Evolutionary conservation across 1,140 invertebrate genomes (phyloP).

Genomic region (Bombyx mandarina): DNA sequence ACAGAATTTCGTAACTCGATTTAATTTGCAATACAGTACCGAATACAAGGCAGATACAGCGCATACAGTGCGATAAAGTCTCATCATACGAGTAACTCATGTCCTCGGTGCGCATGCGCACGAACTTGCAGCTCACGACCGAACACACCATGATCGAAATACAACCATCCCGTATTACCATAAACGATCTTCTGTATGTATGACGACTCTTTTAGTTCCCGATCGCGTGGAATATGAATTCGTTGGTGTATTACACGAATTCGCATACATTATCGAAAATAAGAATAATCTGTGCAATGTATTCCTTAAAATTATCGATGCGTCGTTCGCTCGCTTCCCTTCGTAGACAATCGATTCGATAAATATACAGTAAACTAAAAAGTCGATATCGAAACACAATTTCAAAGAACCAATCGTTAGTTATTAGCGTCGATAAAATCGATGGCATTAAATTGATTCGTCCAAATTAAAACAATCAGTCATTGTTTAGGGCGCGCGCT

Average conservation of each 20-base stretch:
- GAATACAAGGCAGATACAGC: conserved; percentile 6
- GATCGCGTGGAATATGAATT: conserved; percentile 51
- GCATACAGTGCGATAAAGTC: conserved; percentile 26
- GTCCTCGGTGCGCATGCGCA: conserved; percentile 23
- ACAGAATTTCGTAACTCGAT: too few species aligned
- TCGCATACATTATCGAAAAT: conserved; percentile 48
- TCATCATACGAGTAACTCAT: conserved; percentile 32
- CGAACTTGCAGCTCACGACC: conserved; percentile 54
- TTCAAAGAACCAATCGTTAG: too few species aligned
- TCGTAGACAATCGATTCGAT: conserved; percentile 1
- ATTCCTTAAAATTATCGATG: conserved; percentile 20
- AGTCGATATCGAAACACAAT: too few species aligned
- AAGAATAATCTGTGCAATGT: conserved; percentile 34
- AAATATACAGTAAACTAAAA: background rate
- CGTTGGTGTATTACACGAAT: conserved; percentile 50
- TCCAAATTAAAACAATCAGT: conserved; percentile 5
- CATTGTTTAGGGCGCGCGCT: conserved; percentile 27
- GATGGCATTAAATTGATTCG: too few species aligned
- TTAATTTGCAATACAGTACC: too few species aligned
- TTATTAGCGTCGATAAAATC: too few species aligned
- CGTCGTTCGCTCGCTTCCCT: conserved; percentile 27
- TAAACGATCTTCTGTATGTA: conserved; percentile 62
- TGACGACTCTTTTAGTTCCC: conserved; percentile 57
- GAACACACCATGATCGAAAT: conserved; percentile 44
- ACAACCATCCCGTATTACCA: conserved; percentile 57